Base-by-base conservation (phyloP, 2,113 vertebrate genomes). In the Cephalopterus ornatus region DNA sequence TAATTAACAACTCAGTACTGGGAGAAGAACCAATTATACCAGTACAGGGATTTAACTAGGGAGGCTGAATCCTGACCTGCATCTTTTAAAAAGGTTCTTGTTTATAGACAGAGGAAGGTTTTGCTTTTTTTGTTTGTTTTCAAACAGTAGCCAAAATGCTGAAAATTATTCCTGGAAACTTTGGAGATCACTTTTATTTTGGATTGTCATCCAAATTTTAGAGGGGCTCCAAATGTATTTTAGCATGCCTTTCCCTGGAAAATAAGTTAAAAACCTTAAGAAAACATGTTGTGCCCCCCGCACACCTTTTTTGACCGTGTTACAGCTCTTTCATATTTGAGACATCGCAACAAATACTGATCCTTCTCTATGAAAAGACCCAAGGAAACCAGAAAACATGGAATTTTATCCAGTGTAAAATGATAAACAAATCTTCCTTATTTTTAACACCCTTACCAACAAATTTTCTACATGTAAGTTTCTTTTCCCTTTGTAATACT, bases 1-100 rank as follows among this genome's bases (percentile, higher is more conserved):
- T 93, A 92, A 97, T 95, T 96, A 93, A 50, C 33, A 75, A 14
- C 63, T 61, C 63, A 42, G 33, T 83, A 74, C 28, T 78, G 17
- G 47, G n/a, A 88, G 41, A 82, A 91, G 33, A 65, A 88, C 27
- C 47, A 81, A 83, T 80, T 82, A 67, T 35, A 59, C 8, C 46
- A 72, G 27, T 16, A 37, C 23, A 42, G 33, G 19, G 52, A 73
- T 72, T 90, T 72, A 85, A 93, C 65, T 50, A 56, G 50, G 26
- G 39, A 88, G 84, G 72, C 39, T 72, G 46, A 49, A 90, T 79
- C 37, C 52, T 74, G 35, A 76, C 13, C 18, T 81, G 28, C 20
- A 53, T 55, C n/a, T 65, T 93, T 82, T 62, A 6, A 72, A 52
- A 77, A 63, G 9, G 1, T 55, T 72, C 28, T n/a, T 77, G 7